phyloP scores from a whole-genome alignment of 2,888 invertebrate genomes.

The Spialia ferax region DNA sequence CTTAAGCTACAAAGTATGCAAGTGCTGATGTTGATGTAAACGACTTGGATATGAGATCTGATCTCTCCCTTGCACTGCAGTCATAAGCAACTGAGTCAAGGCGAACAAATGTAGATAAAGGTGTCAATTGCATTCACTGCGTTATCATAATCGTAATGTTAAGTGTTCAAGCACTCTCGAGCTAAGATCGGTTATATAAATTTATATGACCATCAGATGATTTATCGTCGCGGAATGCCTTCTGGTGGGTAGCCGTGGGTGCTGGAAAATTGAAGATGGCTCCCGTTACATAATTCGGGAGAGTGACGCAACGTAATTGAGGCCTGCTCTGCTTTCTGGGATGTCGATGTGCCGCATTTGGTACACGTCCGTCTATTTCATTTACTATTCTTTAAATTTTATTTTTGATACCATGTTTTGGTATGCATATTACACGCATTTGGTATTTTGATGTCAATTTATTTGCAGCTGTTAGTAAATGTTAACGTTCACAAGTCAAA shows the following conservation, averaged over 20 bases:
- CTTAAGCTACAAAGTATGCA: not conserved
- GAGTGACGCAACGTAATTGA: conserved; percentile 32
- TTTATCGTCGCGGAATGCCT: conserved; percentile 37
- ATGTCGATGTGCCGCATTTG: conserved; percentile 10
- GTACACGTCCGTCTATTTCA: not conserved
- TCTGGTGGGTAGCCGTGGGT: conserved; percentile 21
- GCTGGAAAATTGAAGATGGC: conserved; percentile 27
- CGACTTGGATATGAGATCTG: conserved; percentile 14
- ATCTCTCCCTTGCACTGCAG: conserved; percentile 9
- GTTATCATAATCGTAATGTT: conserved; percentile 33
- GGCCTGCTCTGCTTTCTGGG: conserved; percentile 24
- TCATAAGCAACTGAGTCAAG: conserved; percentile 28
- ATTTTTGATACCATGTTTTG: too few relatives aligned
- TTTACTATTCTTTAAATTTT: too few relatives aligned
- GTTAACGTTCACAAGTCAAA: not conserved
- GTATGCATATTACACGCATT: not conserved
- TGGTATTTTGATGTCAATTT: not conserved
- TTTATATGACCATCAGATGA: conserved; percentile 20
- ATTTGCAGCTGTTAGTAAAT: not conserved
- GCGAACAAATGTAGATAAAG: conserved; percentile 34
- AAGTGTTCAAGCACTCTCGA: conserved; percentile 19
- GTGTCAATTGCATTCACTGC: conserved; percentile 37
- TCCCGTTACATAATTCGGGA: conserved; percentile 33
- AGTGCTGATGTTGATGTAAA: too few relatives aligned
- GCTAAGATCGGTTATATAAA: not conserved